A percentile compares a stretch with the other conserved stretches of the same genome.
phyloP scores from a whole-genome alignment of 2,888 invertebrate species.

The Augiades crinisus region DNA sequence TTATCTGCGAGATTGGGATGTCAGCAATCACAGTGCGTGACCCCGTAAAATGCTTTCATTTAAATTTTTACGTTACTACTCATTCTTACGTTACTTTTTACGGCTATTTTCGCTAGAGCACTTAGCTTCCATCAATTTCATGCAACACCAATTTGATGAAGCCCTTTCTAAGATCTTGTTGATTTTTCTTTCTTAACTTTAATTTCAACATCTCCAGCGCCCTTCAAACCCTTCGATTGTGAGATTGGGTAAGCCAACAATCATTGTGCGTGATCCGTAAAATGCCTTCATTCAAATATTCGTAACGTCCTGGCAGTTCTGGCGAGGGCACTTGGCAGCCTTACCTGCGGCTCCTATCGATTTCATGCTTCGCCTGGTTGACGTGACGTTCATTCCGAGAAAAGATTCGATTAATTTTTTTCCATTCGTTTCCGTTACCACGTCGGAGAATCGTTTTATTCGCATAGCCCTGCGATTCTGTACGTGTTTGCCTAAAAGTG shows the following conservation, averaged over 20 bases:
- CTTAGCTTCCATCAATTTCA: no score
- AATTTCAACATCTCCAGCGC: no score
- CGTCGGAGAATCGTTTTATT: constrained; percentile 14
- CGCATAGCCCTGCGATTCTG: not conserved
- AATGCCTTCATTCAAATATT: constrained; percentile 5
- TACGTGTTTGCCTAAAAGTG: no score
- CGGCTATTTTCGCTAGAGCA: no score
- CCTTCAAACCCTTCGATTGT: not conserved
- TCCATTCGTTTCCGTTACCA: constrained; percentile 1
- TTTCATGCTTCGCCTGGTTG: constrained; percentile 51
- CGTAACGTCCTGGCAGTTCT: not conserved
- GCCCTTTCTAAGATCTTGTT: no score
- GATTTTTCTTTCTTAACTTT: no score
- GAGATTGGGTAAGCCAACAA: not conserved
- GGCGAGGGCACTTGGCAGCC: constrained; percentile 27
- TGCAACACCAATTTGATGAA: no score
- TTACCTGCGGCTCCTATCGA: constrained; percentile 42
- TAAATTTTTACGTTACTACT: no score
- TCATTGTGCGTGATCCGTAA: not conserved
- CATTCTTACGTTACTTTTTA: no score
- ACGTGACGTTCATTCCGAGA: constrained; percentile 38
- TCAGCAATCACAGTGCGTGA: no score
- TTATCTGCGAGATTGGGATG: no score
- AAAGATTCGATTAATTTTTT: constrained; percentile 39
- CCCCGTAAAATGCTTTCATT: no score